phyloP scores from a whole-genome alignment of 2,888 invertebrate species.

The Ametastegia equiseti region DNA sequence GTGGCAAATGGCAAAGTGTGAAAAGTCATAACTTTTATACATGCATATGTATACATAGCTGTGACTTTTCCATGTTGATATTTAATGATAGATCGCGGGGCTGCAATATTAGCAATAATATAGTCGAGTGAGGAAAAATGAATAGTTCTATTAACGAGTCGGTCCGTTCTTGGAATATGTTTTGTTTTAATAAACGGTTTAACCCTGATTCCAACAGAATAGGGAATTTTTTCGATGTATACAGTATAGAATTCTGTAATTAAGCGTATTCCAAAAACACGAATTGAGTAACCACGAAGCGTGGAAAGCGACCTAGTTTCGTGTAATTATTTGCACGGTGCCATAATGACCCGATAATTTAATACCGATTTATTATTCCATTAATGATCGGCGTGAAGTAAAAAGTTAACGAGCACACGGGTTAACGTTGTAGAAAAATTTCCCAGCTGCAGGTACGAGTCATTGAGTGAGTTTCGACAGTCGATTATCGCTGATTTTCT shows the following conservation, averaged over 20 bases:
- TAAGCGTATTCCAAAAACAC: neutral
- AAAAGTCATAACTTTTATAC: too few relatives aligned
- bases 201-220: neutral
- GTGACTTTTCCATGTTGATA: neutral
- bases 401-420: neutral
- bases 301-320: neutral
- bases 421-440: neutral
- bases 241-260: neutral
- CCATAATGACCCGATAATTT: neutral
- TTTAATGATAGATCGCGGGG: neutral
- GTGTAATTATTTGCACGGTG: neutral
- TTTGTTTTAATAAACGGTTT: slow-evolving; percentile 1
- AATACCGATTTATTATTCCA: neutral
- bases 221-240: neutral
- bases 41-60: neutral
- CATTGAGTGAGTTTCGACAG: neutral
- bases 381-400: neutral
- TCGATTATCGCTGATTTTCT: neutral
- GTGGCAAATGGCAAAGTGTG: neutral
- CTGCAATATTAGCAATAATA: neutral
- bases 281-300: neutral
- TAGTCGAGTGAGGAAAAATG: neutral
- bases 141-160: neutral
- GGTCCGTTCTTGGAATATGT: neutral
- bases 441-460: neutral